Evolutionary conservation across 2,113 vertebrate species (phyloP), one percentile per base, ranked within the genome.

Genomic region (Nerophis ophidion): DNA sequence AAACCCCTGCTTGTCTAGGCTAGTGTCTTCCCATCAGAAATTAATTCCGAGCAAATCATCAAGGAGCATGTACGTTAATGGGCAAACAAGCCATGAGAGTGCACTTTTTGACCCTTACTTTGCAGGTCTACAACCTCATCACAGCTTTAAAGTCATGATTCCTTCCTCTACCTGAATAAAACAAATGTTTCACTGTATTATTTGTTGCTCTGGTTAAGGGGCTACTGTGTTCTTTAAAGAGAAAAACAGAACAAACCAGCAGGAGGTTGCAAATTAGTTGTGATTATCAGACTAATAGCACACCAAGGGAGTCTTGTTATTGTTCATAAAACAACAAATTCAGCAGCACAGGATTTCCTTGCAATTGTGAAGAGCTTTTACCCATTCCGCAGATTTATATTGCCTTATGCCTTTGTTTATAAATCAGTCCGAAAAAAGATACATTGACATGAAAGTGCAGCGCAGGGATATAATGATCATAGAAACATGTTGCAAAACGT

Each of bases 211-310:
- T 40, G 8, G 38, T 40, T 44, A 12, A 1, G 10, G 40, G 11
- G 5, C 10, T 11, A 44, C 11, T 12, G 40, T 44, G 40, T 44
- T 44, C 9, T 44, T 44, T 44, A 44, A 44, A 12, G 48, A 59
- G 57, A 61, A 26, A 17, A 55, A 55, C 67, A 68, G 17, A 42
- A 58, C 19, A 52, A 65, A 42, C 55, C 60, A 46, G 33, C 69
- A 73, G 67, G 71, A 74, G 51, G 51, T 63, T 45, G 62, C 50
- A 56, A 71, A 80, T 83, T 75, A 60, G 26, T 59, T 48, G 60
- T 63, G 42, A 60, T 83, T 77, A 75, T 70, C 26, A 63, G 57
- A 52, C 1, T 77, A 77, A 81, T 46, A 34, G 42, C 15, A 51
- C 50, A 72, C 54, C 47, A 55, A 44, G 16, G 46, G n/a, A 38